A percentile compares a stretch with the other conserved stretches of the same genome.
These are phyloP conservation scores for Garra rufa DNA, from an alignment of 2,113 vertebrate species.

Conservation along the genomic window DNA sequence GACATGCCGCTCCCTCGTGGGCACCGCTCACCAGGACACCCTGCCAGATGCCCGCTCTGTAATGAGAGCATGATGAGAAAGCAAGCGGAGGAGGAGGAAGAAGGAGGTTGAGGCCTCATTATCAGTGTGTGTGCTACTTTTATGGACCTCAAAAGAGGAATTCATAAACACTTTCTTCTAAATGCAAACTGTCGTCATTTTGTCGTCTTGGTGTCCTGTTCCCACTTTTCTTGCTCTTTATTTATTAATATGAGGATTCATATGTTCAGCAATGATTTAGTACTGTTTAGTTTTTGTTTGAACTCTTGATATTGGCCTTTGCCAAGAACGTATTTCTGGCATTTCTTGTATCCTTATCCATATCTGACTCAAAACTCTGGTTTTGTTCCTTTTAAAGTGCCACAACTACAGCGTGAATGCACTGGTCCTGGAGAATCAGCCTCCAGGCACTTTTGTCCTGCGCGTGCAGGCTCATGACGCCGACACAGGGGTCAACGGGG, in stretches of 20 bases:
- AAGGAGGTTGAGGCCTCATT: not conserved
- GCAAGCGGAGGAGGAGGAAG: slow-evolving; percentile 21
- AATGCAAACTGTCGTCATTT: not conserved
- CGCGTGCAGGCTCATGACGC: slow-evolving; percentile 83
- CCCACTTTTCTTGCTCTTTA: not conserved
- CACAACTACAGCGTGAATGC: slow-evolving; percentile 83
- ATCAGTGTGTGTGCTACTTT: slow-evolving; percentile 22
- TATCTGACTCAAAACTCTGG: not conserved
- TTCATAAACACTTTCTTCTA: slow-evolving; percentile 10
- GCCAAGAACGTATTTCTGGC: not conserved
- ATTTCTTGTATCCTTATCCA: not conserved
- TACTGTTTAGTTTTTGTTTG: not conserved
- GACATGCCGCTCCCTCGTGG: slow-evolving; percentile 30
- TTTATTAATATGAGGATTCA: not conserved
- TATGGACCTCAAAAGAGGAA: slow-evolving; percentile 24
- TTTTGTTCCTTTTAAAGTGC: slow-evolving; percentile 75
- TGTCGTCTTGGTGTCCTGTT: not conserved
- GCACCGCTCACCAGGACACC: slow-evolving; percentile 13
- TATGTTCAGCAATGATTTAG: not conserved
- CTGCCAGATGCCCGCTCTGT: slow-evolving; percentile 13
- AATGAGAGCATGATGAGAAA: slow-evolving; percentile 45
- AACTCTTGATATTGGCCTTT: not conserved
- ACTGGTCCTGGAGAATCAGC: slow-evolving; percentile 86
- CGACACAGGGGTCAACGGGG: slow-evolving; percentile 85
- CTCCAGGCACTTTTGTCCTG: slow-evolving; percentile 79